A percentile compares a stretch with the other conserved stretches of the same genome.
phyloP scores from a whole-genome alignment of 2,113 vertebrate genomes.

The Alligator sinensis region DNA sequence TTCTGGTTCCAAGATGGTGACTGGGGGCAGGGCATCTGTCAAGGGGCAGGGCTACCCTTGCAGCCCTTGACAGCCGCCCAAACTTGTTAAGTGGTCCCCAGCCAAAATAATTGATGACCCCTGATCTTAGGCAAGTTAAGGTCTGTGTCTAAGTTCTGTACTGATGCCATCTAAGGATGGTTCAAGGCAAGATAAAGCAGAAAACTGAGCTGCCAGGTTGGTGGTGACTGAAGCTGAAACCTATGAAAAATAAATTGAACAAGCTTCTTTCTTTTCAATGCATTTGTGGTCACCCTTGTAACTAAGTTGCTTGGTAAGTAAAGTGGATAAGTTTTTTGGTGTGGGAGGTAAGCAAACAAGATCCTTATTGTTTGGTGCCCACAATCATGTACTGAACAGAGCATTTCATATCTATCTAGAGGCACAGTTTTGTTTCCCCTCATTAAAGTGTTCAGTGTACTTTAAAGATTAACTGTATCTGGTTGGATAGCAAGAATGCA shows the following conservation, averaged over 20 bases:
- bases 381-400: not conserved
- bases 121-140: too few species aligned
- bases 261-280: not conserved
- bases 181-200: not conserved
- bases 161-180: not conserved
- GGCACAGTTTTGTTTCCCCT: not conserved
- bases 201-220: not conserved
- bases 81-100: too few species aligned
- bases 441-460: not conserved
- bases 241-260: not conserved
- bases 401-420: not conserved
- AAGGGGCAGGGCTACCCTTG: too few species aligned
- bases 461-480: not conserved
- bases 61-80: too few species aligned
- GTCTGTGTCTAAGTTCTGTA: too few species aligned
- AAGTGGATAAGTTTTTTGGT: not conserved
- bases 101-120: too few species aligned
- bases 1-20: too few species aligned
- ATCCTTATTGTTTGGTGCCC: not conserved
- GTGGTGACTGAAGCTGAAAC: not conserved
- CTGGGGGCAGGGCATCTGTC: too few species aligned
- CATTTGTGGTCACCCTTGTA: not conserved
- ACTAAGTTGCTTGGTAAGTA: not conserved
- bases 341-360: not conserved
- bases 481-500: not conserved